A percentile compares a stretch with the other conserved stretches of the same genome.
Conservation (phyloP, 2,797 vertebrate species). For the Erpetoichthys calabaricus region DNA sequence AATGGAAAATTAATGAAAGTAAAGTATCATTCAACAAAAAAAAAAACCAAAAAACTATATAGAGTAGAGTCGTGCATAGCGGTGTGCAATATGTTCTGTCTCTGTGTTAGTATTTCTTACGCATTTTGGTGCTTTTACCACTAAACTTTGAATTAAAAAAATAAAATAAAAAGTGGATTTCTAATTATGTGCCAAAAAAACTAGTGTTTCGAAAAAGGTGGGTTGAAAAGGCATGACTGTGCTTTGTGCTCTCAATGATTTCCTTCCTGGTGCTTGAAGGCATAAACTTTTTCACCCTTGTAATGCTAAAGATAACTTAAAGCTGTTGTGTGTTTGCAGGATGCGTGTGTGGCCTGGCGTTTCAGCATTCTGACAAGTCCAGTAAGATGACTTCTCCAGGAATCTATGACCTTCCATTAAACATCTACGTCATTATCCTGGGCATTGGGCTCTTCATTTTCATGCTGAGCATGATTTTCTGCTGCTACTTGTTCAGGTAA, state of each 20-base stretch:
- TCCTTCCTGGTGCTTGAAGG: too few species aligned
- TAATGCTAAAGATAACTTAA: not conserved
- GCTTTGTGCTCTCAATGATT: too few species aligned
- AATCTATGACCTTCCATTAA: slow-evolving; percentile 60
- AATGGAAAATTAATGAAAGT: too few species aligned
- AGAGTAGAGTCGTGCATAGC: too few species aligned
- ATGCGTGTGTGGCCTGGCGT: slow-evolving; percentile 56
- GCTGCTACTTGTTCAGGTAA: slow-evolving; percentile 70
- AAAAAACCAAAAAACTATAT: too few species aligned
- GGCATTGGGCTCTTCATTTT: slow-evolving; percentile 67
- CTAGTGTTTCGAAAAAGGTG: too few species aligned
- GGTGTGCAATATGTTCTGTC: too few species aligned
- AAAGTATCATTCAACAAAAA: too few species aligned
- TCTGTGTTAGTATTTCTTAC: not conserved
- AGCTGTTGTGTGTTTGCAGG: slow-evolving; percentile 29
- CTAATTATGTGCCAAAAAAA: too few species aligned
- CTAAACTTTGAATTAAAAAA: not conserved
- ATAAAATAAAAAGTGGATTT: not conserved
- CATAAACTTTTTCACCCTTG: too few species aligned
- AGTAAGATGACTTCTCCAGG: slow-evolving; percentile 58
- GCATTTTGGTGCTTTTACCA: not conserved
- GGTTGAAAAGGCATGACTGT: too few species aligned
- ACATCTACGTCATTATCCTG: slow-evolving; percentile 62
- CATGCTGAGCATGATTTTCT: slow-evolving; percentile 71
- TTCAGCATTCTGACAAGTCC: slow-evolving; percentile 46